Conservation (phyloP, 2,797 vertebrate species). For the Adrianichthys oophorus region DNA sequence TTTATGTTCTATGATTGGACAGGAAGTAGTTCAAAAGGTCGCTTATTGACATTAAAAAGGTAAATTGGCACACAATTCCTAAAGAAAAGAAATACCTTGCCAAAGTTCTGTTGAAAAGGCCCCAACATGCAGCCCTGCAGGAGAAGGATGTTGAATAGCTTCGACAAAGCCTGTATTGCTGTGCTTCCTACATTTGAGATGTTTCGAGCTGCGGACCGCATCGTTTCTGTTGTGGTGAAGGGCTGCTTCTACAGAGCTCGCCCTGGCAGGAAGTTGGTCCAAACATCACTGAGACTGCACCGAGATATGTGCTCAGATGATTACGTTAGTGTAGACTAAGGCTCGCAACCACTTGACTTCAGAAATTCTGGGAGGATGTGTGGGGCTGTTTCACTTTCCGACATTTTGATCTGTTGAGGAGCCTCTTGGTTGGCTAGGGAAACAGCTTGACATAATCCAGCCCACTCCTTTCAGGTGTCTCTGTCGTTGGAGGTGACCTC, state of each 20-base stretch:
- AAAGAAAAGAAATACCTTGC: no score
- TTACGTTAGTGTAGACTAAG: conserved; percentile 40
- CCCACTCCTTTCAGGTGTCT: no score
- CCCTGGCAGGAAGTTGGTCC: conserved; percentile 74
- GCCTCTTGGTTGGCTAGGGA: neutral
- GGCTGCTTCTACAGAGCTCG: conserved; percentile 54
- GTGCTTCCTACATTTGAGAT: conserved; percentile 10
- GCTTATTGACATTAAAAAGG: no score
- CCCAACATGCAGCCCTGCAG: no score
- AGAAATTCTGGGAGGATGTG: conserved; percentile 13
- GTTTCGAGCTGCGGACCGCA: conserved; percentile 43
- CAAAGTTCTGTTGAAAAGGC: neutral
- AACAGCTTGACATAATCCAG: neutral
- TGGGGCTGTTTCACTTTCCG: conserved; percentile 8
- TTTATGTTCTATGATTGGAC: neutral
- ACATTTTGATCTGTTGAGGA: neutral
- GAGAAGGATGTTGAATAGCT: conserved; percentile 1
- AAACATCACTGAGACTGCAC: conserved; percentile 71
- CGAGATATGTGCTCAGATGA: conserved; percentile 42
- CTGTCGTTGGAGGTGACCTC: conserved; percentile 9
- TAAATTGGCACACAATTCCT: no score
- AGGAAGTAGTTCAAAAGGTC: no score
- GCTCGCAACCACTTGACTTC: conserved; percentile 41
- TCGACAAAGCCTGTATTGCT: neutral
- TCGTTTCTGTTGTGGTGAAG: conserved; percentile 67